Evolutionary conservation across 2,888 invertebrate genomes (phyloP).

Genomic region (Lasioglossum calceatum): DNA sequence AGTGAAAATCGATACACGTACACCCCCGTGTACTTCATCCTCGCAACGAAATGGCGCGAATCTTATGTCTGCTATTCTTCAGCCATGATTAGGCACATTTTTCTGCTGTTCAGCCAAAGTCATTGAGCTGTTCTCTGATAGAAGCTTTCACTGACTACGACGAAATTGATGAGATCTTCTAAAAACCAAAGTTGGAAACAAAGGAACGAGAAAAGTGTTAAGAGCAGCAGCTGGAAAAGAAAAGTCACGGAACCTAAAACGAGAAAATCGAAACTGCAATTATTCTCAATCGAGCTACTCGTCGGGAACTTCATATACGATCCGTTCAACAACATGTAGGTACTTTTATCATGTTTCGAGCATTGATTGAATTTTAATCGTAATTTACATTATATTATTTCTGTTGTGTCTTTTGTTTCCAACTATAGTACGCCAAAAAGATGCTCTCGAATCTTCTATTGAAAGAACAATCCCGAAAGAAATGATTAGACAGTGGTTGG

Average conservation of each 20-base stretch:
- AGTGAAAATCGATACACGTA: conserved; percentile 20
- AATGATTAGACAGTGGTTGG: not conserved
- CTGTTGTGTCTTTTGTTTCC: not conserved
- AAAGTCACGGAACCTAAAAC: not conserved
- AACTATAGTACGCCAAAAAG: not conserved
- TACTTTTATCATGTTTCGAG: not conserved
- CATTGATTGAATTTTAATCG: not conserved
- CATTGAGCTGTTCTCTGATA: conserved; percentile 66
- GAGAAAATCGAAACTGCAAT: not conserved
- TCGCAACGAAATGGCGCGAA: conserved; percentile 17
- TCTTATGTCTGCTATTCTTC: conserved; percentile 59
- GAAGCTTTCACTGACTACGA: conserved; percentile 49
- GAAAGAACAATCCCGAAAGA: not conserved
- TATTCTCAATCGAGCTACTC: not conserved
- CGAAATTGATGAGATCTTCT: conserved; percentile 48
- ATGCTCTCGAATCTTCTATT: not conserved
- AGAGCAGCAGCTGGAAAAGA: not conserved
- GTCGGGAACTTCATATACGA: not conserved
- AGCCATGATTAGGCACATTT: conserved; percentile 68
- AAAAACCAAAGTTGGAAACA: not conserved
- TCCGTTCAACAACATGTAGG: not conserved
- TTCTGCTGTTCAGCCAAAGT: conserved; percentile 56
- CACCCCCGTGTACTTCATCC: not conserved
- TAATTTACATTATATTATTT: not conserved
- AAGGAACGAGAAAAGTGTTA: not conserved